Conservation (phyloP, 1,140 invertebrate species). For the Zaprionus ghesquierei region DNA sequence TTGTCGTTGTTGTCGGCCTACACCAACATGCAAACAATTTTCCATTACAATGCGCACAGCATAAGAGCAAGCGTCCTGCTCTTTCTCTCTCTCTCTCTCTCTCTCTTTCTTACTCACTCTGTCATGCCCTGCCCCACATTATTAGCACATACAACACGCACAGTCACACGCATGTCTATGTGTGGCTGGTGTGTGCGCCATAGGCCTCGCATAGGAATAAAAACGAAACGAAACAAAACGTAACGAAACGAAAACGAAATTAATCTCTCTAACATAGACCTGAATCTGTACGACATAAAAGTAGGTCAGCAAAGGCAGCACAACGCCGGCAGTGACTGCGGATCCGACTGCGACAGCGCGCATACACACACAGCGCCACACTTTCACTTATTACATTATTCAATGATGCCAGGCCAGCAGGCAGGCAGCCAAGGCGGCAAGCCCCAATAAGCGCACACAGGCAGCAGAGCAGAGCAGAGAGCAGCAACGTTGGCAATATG, state of each 20-base stretch:
- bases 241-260: constrained; percentile 80
- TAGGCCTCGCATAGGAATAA: constrained; percentile 46
- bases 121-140: constrained; percentile 17
- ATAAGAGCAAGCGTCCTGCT: too few relatives aligned
- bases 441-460: constrained; percentile 53
- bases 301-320: constrained; percentile 77
- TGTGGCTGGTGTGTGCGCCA: constrained; percentile 2
- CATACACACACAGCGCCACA: constrained; percentile 54
- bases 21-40: constrained; percentile 76
- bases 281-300: constrained; percentile 80
- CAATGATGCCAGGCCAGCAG: constrained; percentile 49
- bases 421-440: background rate
- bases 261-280: constrained; percentile 83
- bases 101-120: background rate
- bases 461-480: constrained; percentile 3
- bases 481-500: constrained; percentile 8
- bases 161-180: background rate
- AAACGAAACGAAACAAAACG: constrained; percentile 53
- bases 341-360: constrained; percentile 11
- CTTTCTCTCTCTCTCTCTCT: background rate
- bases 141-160: constrained; percentile 44
- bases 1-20: too few relatives aligned
- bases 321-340: constrained; percentile 23
- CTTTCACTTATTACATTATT: constrained; percentile 83
- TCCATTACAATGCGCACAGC: constrained; percentile 61